phyloP scores from a whole-genome alignment of 2,113 vertebrate genomes.

The Lucifuga dentata region DNA sequence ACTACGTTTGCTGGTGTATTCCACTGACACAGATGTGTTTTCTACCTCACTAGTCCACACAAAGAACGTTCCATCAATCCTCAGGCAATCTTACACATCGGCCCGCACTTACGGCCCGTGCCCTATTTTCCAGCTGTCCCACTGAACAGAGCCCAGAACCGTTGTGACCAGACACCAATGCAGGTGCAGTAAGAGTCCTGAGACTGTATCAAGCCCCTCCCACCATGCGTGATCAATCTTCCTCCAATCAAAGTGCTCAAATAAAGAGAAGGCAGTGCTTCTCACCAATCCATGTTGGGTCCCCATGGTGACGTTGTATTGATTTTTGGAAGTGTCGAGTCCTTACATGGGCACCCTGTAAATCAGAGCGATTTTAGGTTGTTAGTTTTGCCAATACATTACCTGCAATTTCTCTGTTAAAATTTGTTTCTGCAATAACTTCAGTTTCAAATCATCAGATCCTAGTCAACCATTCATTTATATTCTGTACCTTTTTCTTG shows the following conservation, averaged over 20 bases:
- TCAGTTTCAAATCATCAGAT: no score
- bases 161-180: slow-evolving; percentile 20
- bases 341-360: slow-evolving; percentile 76
- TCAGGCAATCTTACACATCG: slow-evolving; percentile 15
- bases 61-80: slow-evolving; percentile 39
- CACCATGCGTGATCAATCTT: slow-evolving; percentile 38
- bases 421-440: no score
- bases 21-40: slow-evolving; percentile 49
- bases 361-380: slow-evolving; percentile 6
- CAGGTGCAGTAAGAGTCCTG: slow-evolving; percentile 27
- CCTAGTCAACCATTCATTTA: not conserved
- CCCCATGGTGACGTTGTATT: slow-evolving; percentile 59
- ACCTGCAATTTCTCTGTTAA: no score
- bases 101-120: slow-evolving; percentile 2
- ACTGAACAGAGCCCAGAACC: slow-evolving; percentile 13
- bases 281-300: slow-evolving; percentile 50
- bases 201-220: slow-evolving; percentile 12
- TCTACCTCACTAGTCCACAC: slow-evolving; percentile 61
- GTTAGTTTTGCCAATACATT: no score
- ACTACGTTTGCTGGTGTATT: slow-evolving; percentile 56
- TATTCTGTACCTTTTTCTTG: slow-evolving; percentile 78
- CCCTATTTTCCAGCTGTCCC: not conserved
- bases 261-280: slow-evolving; percentile 44
- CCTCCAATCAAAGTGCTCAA: slow-evolving; percentile 69
- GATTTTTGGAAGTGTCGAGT: slow-evolving; percentile 39